Evolutionary conservation across 2,113 vertebrate species (phyloP).

Genomic region (Eidolon helvum): DNA sequence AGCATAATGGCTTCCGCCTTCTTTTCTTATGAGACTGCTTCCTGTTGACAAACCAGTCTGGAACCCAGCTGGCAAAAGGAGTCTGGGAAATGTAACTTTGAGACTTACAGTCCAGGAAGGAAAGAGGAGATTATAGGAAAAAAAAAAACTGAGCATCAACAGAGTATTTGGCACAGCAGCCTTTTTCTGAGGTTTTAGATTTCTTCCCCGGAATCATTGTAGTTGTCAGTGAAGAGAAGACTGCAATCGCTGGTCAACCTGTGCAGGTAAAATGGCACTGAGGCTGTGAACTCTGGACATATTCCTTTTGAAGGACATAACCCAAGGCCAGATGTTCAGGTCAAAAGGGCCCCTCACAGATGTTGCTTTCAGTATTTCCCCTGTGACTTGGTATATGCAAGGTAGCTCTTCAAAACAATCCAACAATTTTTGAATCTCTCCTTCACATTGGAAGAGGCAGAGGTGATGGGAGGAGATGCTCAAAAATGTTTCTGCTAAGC

Average conservation of each 20-base stretch:
- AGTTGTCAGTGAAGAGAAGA: background rate
- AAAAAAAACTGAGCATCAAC: background rate
- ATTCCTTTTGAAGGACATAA: background rate
- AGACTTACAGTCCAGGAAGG: background rate
- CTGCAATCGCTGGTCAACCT: background rate
- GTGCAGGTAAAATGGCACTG: background rate
- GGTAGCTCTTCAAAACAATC: slow-evolving; percentile 16
- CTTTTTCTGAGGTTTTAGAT: background rate
- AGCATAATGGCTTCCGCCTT: background rate
- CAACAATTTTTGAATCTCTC: background rate
- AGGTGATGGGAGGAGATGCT: background rate
- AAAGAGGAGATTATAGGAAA: background rate
- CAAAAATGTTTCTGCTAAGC: slow-evolving; percentile 37
- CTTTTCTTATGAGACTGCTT: background rate
- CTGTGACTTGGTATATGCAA: background rate
- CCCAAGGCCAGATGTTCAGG: background rate
- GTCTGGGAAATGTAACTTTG: background rate
- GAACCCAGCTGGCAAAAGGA: background rate
- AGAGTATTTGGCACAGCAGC: background rate
- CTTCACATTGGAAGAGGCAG: background rate
- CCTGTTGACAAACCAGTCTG: background rate
- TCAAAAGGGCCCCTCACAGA: background rate
- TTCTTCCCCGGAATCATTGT: background rate
- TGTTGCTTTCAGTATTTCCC: background rate
- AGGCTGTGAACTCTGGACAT: background rate